Base-by-base conservation (phyloP, 2,797 vertebrate genomes). In the Molossus molossus region DNA sequence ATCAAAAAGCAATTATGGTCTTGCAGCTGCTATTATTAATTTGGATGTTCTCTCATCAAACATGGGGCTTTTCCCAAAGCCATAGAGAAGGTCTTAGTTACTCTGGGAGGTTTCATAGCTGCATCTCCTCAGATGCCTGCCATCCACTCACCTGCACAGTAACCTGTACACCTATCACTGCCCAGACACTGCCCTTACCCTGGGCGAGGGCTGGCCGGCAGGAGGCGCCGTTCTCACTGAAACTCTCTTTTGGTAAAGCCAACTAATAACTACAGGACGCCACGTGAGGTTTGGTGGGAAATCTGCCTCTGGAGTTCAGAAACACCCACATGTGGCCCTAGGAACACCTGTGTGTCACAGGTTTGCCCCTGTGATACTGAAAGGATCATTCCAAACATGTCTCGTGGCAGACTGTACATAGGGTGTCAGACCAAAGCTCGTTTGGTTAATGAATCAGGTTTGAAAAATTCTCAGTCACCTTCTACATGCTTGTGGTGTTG, bases 271-370 rank as follows among this genome's bases (percentile, higher is more conserved):
- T 57, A 53, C 6, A 64, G 18, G 23, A 69, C 89, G 58, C 23
- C 12, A 84, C 1, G 20, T 2, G 18, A 40, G 40, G 5, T 37
- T 64, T 77, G 29, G 17, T 21, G 14, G 18, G 21, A 58, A 55
- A 73, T 90, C 48, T 60, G 10, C 76, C 91, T 77, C 87, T 18
- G 33, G 58, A 69, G 23, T 58, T 86, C 53, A 92, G 73, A 92
- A 87, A 69, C 3, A 21, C 25, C 6, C 45, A 9, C 14, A 2
- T 21, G 15, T 45, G 40, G 25, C 15, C 92, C 1, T 25, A 29
- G 57, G 57, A 75, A 81, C 88, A 91, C 18, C 37, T 64, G 6
- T 21, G 10, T 40, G 25, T 94, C 94, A 96, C 89, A 33, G 21
- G 53, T 79, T 87, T 72, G 45, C 77, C 80, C 79, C 62, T 57